Base-by-base conservation (phyloP, 1,140 invertebrate genomes). In the Leptopilina boulardi region DNA sequence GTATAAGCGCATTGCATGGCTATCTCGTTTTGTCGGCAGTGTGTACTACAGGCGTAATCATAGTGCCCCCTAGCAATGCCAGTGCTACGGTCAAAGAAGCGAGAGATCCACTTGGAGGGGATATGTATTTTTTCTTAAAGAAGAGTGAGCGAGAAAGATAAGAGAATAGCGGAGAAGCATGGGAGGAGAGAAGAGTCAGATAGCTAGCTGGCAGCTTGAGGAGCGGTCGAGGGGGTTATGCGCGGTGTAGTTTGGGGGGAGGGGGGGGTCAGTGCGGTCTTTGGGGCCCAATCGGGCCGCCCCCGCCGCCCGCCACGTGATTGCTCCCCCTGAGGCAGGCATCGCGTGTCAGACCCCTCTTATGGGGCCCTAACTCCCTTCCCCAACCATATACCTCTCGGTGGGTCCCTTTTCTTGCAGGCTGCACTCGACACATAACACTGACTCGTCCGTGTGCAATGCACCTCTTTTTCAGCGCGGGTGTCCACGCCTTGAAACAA, bases 311-410 rank as follows among this genome's bases (percentile, higher is more conserved):
- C 87, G 83, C 85, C 86, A 82, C 86, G 82, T 88, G 89, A 90
- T 89, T 89, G 85, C 89, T 87, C 87, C 90, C 90, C 82, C 83
- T 38, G 85, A 81, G 90, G 87, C 89, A 84, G 81, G 89, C 88
- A 91, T 90, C 89, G 89, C 90, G 89, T 90, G 89, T 91, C 89
- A 89, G 89, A 83, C 88, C 89, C 87, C 89, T 87, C 88, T 90
- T 87, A 86, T 54, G 73, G 76, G 70, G 19, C n/a, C 74, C 30
- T 66, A 51, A 54, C 23, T 5, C 77, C 76, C 73, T 70, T 70
- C 54, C 56, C 21, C 54, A 73, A 77, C 74, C 38, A 38, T n/a
- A 3, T 30, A 44, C 42, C 78, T 76, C 34, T 54, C 26, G 44
- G 75, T 30, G 23, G 59, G 21, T 23, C 26, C 71, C 74, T 72